Evolutionary conservation across 1,140 invertebrate species (phyloP).

Genomic region (Drosophila punjabiensis): DNA sequence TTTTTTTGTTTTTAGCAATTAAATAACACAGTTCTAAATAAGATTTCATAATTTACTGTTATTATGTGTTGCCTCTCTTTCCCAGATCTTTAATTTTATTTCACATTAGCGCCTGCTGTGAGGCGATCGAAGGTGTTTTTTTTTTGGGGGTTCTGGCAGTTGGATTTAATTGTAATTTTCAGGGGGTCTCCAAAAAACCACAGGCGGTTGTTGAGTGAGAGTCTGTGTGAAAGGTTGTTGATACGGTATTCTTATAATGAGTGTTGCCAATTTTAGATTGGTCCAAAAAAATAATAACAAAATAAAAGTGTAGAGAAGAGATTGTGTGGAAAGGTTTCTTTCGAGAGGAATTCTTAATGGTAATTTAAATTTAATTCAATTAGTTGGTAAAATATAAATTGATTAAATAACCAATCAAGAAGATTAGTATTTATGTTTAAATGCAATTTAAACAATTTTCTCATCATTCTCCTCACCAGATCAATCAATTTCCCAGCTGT

Average conservation of each 20-base stretch:
- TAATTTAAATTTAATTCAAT: slow-evolving; percentile 8
- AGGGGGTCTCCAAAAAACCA: slow-evolving; percentile 52
- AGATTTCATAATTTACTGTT: slow-evolving; percentile 49
- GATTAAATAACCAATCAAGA: background rate
- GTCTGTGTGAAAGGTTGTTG: slow-evolving; percentile 68
- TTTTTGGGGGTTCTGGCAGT: slow-evolving; percentile 32
- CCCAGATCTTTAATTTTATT: slow-evolving; percentile 43
- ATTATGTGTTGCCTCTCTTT: slow-evolving; percentile 28
- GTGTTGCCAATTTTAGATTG: slow-evolving; percentile 56
- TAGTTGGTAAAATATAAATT: background rate
- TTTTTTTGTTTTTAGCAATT: slow-evolving; percentile 36
- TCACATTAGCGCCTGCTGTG: slow-evolving; percentile 64
- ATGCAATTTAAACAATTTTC: slow-evolving; percentile 11
- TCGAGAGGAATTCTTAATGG: slow-evolving; percentile 14
- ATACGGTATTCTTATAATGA: slow-evolving; percentile 49
- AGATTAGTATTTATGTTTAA: background rate
- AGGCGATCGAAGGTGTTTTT: slow-evolving; percentile 16
- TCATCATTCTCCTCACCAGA: background rate
- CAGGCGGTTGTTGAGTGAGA: slow-evolving; percentile 46
- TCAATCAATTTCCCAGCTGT: slow-evolving; percentile 3
- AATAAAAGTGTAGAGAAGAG: slow-evolving; percentile 1
- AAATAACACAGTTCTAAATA: slow-evolving; percentile 45
- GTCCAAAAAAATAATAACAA: background rate
- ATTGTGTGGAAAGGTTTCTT: slow-evolving; percentile 31
- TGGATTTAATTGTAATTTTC: slow-evolving; percentile 76